These are phyloP conservation scores for Leptodirus hochenwartii DNA, from an alignment of 2,888 invertebrate genomes.

Conservation along the genomic window DNA sequence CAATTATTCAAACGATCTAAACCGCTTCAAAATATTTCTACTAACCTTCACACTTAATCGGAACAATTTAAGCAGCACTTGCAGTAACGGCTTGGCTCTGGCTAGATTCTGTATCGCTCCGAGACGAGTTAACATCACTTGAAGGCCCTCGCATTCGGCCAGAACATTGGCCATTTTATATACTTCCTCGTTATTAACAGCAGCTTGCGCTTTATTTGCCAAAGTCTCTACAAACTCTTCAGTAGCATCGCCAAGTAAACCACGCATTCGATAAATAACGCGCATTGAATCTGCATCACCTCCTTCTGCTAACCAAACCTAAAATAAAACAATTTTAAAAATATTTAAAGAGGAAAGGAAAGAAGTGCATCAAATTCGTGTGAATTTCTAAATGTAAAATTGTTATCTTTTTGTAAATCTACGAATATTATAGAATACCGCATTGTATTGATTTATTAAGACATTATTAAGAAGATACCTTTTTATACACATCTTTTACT, in stretches of 20 bases:
- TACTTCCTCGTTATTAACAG: conserved; percentile 85
- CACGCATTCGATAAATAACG: conserved; percentile 94
- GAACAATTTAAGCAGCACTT: conserved; percentile 79
- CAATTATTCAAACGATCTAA: too few relatives aligned
- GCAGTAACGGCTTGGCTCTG: conserved; percentile 71
- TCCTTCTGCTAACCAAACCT: conserved; percentile 81
- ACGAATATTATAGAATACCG: too few relatives aligned
- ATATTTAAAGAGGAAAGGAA: conserved; percentile 10
- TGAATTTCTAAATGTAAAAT: not conserved
- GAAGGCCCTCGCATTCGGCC: conserved; percentile 57
- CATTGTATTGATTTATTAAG: too few relatives aligned
- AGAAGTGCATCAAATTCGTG: conserved; percentile 3
- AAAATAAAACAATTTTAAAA: conserved; percentile 4
- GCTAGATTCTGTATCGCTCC: conserved; percentile 72
- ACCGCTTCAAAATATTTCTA: too few relatives aligned
- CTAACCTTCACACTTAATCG: conserved; percentile 73
- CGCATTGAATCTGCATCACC: conserved; percentile 93
- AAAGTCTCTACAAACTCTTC: conserved; percentile 96
- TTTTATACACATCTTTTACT: conserved; percentile 78
- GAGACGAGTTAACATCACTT: conserved; percentile 64
- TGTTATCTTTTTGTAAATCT: not conserved
- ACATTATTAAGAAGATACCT: conserved; percentile 33
- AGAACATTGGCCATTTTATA: conserved; percentile 80
- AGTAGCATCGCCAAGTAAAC: conserved; percentile 92
- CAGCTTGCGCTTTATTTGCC: conserved; percentile 66